phyloP scores from a whole-genome alignment of 2,113 vertebrate species.

The Gyps fulvus region DNA sequence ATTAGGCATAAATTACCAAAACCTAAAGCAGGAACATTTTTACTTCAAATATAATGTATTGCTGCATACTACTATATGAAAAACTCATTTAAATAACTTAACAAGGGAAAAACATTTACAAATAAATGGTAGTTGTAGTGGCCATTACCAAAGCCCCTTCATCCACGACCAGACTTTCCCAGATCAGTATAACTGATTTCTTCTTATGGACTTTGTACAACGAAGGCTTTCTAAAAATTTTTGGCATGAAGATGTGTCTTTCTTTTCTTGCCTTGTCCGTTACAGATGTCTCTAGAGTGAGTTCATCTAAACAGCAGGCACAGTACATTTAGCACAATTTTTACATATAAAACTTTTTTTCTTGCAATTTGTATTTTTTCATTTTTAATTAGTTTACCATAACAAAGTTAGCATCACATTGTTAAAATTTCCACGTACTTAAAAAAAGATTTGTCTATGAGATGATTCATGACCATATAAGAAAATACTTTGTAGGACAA shows the following conservation, averaged over 20 bases:
- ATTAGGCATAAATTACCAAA: conserved; percentile 4
- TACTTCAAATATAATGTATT: background rate
- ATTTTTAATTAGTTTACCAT: background rate
- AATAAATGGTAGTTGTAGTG: background rate
- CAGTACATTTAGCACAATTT: background rate
- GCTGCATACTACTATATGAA: background rate
- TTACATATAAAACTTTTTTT: background rate
- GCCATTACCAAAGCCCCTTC: background rate
- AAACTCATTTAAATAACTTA: background rate
- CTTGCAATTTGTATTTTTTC: background rate
- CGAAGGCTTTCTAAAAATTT: background rate
- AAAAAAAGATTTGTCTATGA: too few relatives aligned
- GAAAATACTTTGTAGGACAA: background rate
- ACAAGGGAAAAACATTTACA: background rate
- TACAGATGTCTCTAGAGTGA: background rate
- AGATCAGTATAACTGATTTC: background rate
- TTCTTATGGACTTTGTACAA: background rate
- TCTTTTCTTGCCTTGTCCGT: background rate
- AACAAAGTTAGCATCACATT: background rate
- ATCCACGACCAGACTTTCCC: background rate
- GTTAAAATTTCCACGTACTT: background rate
- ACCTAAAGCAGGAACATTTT: background rate
- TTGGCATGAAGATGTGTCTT: background rate
- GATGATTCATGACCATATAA: too few relatives aligned
- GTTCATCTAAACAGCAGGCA: background rate